Percentiles rank a stretch among this genome's conserved stretches.
phyloP scores from a whole-genome alignment of 1,140 invertebrate genomes.

The Bombus haemorrhoidalis region DNA sequence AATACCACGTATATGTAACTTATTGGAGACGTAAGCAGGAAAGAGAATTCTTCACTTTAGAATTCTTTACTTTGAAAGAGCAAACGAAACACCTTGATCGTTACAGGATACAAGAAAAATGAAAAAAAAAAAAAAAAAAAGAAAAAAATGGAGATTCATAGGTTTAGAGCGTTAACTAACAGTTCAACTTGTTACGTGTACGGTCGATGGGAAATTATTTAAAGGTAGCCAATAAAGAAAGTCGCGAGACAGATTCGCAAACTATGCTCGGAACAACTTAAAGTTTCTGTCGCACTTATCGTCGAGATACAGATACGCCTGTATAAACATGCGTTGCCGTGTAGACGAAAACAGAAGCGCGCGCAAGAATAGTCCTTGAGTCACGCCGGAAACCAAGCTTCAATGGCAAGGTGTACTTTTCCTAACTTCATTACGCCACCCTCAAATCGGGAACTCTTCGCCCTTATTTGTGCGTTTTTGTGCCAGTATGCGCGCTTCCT shows the following conservation, averaged over 20 bases:
- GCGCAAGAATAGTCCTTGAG: neutral
- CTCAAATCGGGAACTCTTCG: neutral
- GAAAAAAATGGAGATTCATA: too few relatives aligned
- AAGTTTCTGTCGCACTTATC: constrained; percentile 43
- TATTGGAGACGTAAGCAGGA: neutral
- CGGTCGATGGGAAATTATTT: neutral
- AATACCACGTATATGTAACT: neutral
- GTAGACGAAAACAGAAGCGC: constrained; percentile 4
- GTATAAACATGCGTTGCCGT: constrained; percentile 46
- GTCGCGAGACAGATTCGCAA: neutral
- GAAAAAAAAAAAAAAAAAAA: too few relatives aligned
- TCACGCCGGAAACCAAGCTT: neutral
- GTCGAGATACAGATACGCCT: constrained; percentile 50
- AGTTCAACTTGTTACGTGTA: neutral
- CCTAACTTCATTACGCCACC: constrained; percentile 25
- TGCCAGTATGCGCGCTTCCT: neutral
- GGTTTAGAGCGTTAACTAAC: too few relatives aligned
- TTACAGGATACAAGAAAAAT: too few relatives aligned
- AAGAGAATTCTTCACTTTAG: neutral
- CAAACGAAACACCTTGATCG: too few relatives aligned
- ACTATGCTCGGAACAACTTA: neutral
- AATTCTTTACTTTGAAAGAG: too few relatives aligned
- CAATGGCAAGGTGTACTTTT: constrained; percentile 14
- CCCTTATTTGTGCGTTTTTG: constrained; percentile 25
- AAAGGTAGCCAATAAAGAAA: neutral